A percentile compares a stretch with the other conserved stretches of the same genome.
phyloP scores from a whole-genome alignment of 2,797 vertebrate genomes.

The Acipenser ruthenus region DNA sequence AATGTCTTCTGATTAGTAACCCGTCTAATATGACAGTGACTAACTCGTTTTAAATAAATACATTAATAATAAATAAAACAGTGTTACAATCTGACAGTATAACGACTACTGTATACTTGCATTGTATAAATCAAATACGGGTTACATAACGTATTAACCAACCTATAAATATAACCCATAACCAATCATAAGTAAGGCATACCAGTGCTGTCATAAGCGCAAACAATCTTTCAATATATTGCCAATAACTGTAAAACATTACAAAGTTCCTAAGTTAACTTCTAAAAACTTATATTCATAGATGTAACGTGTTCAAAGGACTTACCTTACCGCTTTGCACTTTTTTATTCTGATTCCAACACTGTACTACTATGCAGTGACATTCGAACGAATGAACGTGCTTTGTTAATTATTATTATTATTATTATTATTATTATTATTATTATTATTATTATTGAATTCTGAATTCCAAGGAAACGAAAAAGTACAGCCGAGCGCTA shows the following conservation, averaged over 20 bases:
- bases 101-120: no score
- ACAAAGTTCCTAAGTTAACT: slow-evolving; percentile 1
- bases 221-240: no score
- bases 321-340: slow-evolving; percentile 15
- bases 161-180: background rate
- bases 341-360: background rate
- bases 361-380: background rate
- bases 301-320: background rate
- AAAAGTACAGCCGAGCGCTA: slow-evolving; percentile 2
- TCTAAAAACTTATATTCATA: background rate
- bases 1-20: no score
- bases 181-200: no score
- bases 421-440: slow-evolving; percentile 1
- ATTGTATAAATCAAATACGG: no score
- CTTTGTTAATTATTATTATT: no score
- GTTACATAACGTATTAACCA: no score
- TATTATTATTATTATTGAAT: slow-evolving; percentile 3
- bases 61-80: no score
- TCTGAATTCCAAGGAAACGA: slow-evolving; percentile 31
- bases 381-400: background rate
- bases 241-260: background rate
- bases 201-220: no score
- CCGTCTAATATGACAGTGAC: no score
- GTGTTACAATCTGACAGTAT: no score
- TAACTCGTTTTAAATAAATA: no score